Percentiles rank a stretch among this genome's conserved stretches.
Conservation (phyloP, 2,888 invertebrate species). For the Lamproptera curius region DNA sequence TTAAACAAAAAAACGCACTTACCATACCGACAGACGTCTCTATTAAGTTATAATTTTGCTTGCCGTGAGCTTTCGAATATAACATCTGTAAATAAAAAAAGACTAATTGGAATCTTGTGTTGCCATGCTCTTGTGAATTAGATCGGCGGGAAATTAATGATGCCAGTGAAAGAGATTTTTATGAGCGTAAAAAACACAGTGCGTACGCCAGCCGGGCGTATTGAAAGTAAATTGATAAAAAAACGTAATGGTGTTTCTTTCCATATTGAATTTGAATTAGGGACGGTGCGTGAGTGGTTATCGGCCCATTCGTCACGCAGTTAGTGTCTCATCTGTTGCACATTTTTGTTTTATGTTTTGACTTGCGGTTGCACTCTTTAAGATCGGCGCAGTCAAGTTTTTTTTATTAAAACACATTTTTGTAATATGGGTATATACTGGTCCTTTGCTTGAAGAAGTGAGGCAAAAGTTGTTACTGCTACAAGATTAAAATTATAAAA, state of each 20-base stretch:
- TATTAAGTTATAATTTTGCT: background rate
- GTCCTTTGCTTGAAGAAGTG: too few species aligned
- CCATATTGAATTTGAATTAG: constrained; percentile 8
- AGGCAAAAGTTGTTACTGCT: too few species aligned
- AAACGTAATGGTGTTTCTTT: constrained; percentile 8
- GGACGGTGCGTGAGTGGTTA: constrained; percentile 1
- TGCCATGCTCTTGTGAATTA: constrained; percentile 2
- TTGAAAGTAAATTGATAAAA: constrained; percentile 18
- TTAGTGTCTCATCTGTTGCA: background rate
- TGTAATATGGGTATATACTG: background rate
- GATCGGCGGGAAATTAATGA: constrained; percentile 1
- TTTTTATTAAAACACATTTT: background rate
- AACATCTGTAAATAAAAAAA: background rate
- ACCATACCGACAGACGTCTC: constrained; percentile 1
- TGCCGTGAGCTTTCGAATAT: constrained; percentile 3
- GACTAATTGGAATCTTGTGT: constrained; percentile 3
- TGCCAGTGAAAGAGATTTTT: constrained; percentile 13
- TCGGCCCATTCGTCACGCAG: background rate
- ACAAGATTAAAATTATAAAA: too few species aligned
- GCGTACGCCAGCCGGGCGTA: constrained; percentile 7
- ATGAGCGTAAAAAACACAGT: background rate
- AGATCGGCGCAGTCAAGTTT: background rate
- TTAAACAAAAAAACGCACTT: background rate
- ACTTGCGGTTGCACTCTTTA: background rate
- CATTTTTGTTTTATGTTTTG: background rate